A percentile compares a stretch with the other conserved stretches of the same genome.
Evolutionary conservation across 2,888 invertebrate genomes (phyloP).

Genomic region (Rhagophthalmus giganteus): DNA sequence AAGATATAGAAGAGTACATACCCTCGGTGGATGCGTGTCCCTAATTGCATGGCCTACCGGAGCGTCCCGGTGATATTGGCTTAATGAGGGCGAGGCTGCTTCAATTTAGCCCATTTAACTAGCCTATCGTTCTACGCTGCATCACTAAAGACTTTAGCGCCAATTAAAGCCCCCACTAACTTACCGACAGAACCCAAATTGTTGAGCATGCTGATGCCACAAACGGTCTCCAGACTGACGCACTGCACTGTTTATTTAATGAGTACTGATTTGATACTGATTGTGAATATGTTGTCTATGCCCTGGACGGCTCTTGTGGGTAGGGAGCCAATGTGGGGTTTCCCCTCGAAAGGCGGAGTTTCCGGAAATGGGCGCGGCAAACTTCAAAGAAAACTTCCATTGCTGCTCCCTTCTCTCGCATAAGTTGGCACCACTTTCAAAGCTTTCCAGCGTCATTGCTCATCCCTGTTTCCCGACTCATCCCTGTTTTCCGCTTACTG

Average conservation of each 20-base stretch:
- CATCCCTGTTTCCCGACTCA: constrained; percentile 23
- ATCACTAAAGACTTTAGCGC: constrained; percentile 56
- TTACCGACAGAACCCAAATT: constrained; percentile 56
- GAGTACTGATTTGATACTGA: constrained; percentile 59
- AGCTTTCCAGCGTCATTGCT: constrained; percentile 20
- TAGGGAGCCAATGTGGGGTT: constrained; percentile 50
- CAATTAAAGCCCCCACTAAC: constrained; percentile 56
- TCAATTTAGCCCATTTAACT: constrained; percentile 57
- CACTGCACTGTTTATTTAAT: constrained; percentile 59
- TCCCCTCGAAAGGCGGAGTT: constrained; percentile 45
- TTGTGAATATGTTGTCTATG: constrained; percentile 56
- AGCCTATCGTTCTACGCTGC: constrained; percentile 57
- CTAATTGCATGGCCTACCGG: constrained; percentile 56
- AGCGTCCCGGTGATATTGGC: constrained; percentile 53
- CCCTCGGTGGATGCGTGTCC: constrained; percentile 42
- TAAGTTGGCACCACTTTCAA: constrained; percentile 15
- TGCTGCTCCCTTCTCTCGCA: constrained; percentile 27
- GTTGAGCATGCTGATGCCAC: constrained; percentile 52
- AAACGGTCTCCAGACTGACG: constrained; percentile 44
- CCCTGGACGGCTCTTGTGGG: constrained; percentile 48
- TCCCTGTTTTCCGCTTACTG: constrained; percentile 22
- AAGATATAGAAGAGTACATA: constrained; percentile 45
- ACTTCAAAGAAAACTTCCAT: constrained; percentile 35
- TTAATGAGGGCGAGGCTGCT: constrained; percentile 57
- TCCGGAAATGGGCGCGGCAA: constrained; percentile 39